Evolutionary conservation across 2,113 vertebrate genomes (phyloP), one percentile per base, ranked within the genome.

Genomic region (Perognathus longimembris): DNA sequence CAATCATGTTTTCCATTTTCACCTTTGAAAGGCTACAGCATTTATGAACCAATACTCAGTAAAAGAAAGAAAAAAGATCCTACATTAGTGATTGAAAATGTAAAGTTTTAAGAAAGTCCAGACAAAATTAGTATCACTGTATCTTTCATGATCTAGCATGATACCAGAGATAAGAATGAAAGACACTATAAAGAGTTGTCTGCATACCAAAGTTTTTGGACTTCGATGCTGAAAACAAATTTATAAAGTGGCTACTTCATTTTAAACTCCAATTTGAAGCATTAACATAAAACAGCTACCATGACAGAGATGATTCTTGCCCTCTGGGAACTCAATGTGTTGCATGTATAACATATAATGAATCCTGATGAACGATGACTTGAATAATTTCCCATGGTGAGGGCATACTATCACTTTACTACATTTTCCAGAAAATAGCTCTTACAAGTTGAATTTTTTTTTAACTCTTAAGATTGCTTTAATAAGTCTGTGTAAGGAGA

Each of bases 401-500:
- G 45, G 15, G 45, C 40, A n/a, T 1, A 24, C 7, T 12, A 74
- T 59, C 28, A 40, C 14, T 76, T 80, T 50, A 32, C 14, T 86
- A 17, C 21, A 59, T 22, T 45, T 89, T 74, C 10, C 59, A 14
- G 30, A 74, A 17, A 87, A 30, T 54, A 74, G 22, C 6, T 84
- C 14, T 64, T 10, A 28, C 38, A 38, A 85, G 14, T 6, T 74
- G 57, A 77, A 50, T 36, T 80, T 38, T 45, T n/a, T n/a, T n/a
- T n/a, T n/a, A 97, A 97, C 97, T 98, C 97, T 97, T 97, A 96
- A 96, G 96, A 97, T 95, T 96, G 95, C 97, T 98, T 98, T 98
- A 98, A 97, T 98, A 98, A 98, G 98, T 98, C 98, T 97, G 97
- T 97, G 97, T 97, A 50, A 92, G 96, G 95, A 97, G 97, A 97